A percentile compares a stretch with the other conserved stretches of the same genome.
phyloP scores from a whole-genome alignment of 1,140 invertebrate species.

The Neuroterus valhalla region DNA sequence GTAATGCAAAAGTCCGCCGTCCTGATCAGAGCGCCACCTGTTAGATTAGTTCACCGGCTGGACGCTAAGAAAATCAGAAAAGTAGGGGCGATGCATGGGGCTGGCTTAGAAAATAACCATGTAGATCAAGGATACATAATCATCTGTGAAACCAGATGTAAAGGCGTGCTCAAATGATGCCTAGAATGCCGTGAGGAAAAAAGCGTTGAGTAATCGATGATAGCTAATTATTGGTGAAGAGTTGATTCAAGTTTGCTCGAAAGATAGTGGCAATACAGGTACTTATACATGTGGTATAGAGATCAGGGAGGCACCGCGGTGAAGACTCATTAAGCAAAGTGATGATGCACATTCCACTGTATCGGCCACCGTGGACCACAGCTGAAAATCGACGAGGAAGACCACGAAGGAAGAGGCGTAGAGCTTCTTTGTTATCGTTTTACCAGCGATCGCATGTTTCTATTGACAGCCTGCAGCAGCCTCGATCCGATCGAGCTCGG shows the following conservation, averaged over 20 bases:
- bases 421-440: conserved; percentile 35
- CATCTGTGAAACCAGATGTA: no score
- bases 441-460: conserved; percentile 39
- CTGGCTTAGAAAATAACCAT: no score
- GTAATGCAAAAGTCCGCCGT: no score
- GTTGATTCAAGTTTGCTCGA: conserved; percentile 38
- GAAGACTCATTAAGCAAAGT: conserved; percentile 55
- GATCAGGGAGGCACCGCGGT: conserved; percentile 41
- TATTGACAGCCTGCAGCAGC: conserved; percentile 45
- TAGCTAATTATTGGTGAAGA: conserved; percentile 48
- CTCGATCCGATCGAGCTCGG: conserved; percentile 49
- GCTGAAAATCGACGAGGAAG: conserved; percentile 34
- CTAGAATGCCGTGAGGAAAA: no score
- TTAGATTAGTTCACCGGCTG: no score
- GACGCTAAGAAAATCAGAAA: no score
- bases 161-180: no score
- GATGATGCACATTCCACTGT: conserved; percentile 51
- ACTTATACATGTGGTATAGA: conserved; percentile 39
- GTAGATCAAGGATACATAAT: no score
- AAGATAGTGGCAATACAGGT: conserved; percentile 48
- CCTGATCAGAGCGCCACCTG: no score
- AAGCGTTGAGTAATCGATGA: conserved; percentile 49
- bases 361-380: conserved; percentile 39
- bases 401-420: conserved; percentile 37
- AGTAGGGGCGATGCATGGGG: no score